Evolutionary conservation across 2,888 invertebrate genomes (phyloP).

Genomic region (Trachelus iudaicus): DNA sequence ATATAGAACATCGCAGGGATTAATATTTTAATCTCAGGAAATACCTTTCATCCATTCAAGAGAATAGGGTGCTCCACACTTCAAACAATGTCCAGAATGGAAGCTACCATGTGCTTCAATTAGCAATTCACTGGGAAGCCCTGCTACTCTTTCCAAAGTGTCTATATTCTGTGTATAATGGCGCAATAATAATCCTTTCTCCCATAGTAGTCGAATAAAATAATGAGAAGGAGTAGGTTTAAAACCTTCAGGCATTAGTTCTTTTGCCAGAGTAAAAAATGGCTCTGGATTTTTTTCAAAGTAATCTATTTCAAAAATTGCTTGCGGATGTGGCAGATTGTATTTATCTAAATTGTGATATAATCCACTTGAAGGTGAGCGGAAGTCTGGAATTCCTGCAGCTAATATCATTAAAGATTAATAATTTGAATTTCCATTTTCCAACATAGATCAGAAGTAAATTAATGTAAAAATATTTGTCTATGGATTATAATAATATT

Average conservation of each 20-base stretch:
- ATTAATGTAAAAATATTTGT: background rate
- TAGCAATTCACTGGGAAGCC: slow-evolving; percentile 83
- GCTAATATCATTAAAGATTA: slow-evolving; percentile 69
- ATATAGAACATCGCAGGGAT: background rate
- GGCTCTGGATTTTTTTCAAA: slow-evolving; percentile 91
- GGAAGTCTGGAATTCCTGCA: slow-evolving; percentile 96
- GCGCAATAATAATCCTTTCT: slow-evolving; percentile 81
- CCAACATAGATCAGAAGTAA: too few species aligned
- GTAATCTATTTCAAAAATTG: slow-evolving; percentile 91
- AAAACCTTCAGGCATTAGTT: slow-evolving; percentile 87
- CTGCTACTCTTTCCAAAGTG: slow-evolving; percentile 88
- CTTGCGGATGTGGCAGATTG: slow-evolving; percentile 89
- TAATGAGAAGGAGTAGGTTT: slow-evolving; percentile 93
- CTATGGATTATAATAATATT: background rate
- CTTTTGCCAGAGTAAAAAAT: slow-evolving; percentile 91
- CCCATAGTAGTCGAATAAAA: slow-evolving; percentile 85
- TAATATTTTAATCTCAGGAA: background rate
- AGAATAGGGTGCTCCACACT: slow-evolving; percentile 78
- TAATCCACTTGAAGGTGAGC: slow-evolving; percentile 91
- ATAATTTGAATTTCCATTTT: background rate
- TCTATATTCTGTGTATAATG: slow-evolving; percentile 95
- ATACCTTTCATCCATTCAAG: slow-evolving; percentile 89
- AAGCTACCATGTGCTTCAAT: slow-evolving; percentile 97
- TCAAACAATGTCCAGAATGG: slow-evolving; percentile 85
- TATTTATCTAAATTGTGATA: slow-evolving; percentile 93